Conservation (phyloP, 2,888 invertebrate species). For the Autographa pulchrina region DNA sequence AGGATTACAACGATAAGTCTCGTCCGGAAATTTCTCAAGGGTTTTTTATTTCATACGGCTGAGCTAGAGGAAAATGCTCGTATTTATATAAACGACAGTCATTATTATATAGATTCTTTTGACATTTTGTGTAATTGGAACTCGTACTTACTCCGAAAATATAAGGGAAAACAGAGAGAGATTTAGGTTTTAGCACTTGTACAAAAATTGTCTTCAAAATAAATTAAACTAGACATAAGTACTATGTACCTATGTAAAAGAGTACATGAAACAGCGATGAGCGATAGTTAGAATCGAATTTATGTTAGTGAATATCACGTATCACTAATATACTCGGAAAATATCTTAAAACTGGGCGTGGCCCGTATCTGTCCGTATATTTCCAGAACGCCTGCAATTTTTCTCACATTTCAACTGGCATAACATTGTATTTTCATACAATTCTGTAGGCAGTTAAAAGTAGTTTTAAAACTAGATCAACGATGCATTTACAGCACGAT, state of each 20-base stretch:
- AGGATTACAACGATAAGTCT: constrained; percentile 70
- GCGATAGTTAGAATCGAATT: not conserved
- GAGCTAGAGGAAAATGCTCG: constrained; percentile 32
- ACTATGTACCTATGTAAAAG: not conserved
- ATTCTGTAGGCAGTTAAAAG: constrained; percentile 21
- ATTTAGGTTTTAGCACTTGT: not conserved
- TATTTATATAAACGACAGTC: constrained; percentile 41
- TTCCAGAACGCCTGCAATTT: not conserved
- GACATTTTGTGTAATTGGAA: constrained; percentile 21
- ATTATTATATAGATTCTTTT: constrained; percentile 36
- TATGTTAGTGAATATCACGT: not conserved
- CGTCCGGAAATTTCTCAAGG: constrained; percentile 61
- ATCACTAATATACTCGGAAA: too few species aligned
- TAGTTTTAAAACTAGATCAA: constrained; percentile 39
- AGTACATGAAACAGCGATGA: not conserved
- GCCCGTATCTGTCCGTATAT: not conserved
- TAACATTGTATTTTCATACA: not conserved
- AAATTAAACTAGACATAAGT: not conserved
- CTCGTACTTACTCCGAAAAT: constrained; percentile 2
- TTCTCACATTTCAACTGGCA: not conserved
- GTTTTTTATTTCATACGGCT: constrained; percentile 52
- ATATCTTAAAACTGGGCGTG: not conserved
- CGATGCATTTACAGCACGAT: constrained; percentile 24
- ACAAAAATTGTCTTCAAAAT: not conserved
- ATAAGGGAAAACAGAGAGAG: not conserved